Conservation (phyloP, 2,113 vertebrate genomes). For the Tachycineta bicolor region DNA sequence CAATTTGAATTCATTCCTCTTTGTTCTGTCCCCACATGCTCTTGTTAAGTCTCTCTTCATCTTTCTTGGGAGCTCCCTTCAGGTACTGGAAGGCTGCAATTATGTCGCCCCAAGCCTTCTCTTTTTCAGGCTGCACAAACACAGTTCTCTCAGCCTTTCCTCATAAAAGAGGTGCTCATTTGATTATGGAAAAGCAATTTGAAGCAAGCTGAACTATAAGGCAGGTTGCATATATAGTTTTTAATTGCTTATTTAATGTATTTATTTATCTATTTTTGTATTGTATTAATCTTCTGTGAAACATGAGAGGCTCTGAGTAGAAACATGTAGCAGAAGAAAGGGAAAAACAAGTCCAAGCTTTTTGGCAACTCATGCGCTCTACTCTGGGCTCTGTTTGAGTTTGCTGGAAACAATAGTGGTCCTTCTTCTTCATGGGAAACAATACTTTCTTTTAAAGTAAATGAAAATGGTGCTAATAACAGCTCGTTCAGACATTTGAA, state of each 20-base stretch:
- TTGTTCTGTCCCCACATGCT: not conserved
- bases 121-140: not conserved
- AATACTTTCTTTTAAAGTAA: not conserved
- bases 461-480: not conserved
- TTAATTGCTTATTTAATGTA: not conserved
- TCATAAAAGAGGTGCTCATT: not conserved
- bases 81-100: not conserved
- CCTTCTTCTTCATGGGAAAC: not conserved
- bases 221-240: not conserved
- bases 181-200: not conserved
- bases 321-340: not conserved
- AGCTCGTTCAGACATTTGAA: not conserved
- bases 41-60: not conserved
- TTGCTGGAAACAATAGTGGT: not conserved
- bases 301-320: not conserved
- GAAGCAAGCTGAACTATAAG: not conserved
- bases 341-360: not conserved
- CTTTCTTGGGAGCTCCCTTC: not conserved
- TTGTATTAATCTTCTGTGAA: not conserved
- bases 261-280: not conserved
- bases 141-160: not conserved
- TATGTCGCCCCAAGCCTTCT: not conserved
- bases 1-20: not conserved
- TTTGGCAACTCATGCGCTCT: fast-evolving
- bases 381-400: not conserved